Evolutionary conservation across 35 echinoderm and acorn worm species (phyloP).

Genomic region (Lytechinus pictus): DNA sequence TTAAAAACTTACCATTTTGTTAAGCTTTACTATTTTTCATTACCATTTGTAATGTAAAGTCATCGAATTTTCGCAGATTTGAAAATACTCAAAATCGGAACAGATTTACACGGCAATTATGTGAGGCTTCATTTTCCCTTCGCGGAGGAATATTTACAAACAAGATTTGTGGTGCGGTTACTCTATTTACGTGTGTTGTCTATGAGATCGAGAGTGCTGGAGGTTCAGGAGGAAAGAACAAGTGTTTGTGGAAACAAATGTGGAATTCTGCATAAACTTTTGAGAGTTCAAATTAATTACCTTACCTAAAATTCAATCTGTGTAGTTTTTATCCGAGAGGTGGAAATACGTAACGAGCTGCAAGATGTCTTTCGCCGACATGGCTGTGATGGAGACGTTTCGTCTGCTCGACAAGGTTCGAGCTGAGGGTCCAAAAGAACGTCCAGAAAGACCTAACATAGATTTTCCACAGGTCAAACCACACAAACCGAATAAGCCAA

Average conservation of each 20-base stretch:
- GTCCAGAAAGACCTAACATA: constrained; percentile 69
- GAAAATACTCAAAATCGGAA: neutral
- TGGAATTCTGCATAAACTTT: neutral
- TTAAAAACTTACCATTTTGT: neutral
- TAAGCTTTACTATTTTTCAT: neutral
- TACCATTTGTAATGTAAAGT: neutral
- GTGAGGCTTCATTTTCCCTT: neutral
- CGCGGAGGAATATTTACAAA: neutral
- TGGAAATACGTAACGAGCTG: neutral
- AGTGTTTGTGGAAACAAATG: neutral
- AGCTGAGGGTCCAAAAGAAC: constrained; percentile 82
- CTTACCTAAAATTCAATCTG: neutral
- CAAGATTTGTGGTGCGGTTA: neutral
- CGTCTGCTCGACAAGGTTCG: constrained; percentile 92
- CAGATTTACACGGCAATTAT: neutral
- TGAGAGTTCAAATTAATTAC: neutral
- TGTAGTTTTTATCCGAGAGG: neutral
- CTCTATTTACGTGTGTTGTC: constrained; percentile 26
- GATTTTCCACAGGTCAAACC: constrained; percentile 62
- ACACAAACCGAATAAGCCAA: constrained; percentile 52
- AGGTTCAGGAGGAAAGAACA: neutral
- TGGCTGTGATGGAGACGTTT: constrained; percentile 95
- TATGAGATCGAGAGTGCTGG: neutral
- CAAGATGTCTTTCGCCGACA: constrained; percentile 92
- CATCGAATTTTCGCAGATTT: neutral